phyloP scores from a whole-genome alignment of 1,140 invertebrate genomes.

The Tetragnatha versicolor region DNA sequence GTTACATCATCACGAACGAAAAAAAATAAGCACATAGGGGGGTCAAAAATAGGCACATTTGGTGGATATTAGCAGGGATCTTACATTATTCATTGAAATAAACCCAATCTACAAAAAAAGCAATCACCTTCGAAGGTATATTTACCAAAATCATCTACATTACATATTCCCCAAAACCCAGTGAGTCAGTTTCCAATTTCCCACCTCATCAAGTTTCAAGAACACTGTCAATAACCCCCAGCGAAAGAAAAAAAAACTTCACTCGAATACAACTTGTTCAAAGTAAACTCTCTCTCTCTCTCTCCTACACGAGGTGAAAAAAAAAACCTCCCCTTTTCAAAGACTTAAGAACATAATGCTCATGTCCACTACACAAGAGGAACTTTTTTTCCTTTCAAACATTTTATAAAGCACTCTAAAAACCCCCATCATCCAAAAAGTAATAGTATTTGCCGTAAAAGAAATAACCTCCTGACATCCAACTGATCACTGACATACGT shows the following conservation, averaged over 20 bases:
- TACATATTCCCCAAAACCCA: no score
- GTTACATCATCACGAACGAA: no score
- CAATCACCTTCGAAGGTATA: no score
- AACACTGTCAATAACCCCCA: not conserved
- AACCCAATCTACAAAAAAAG: no score
- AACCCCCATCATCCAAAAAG: constrained; percentile 39
- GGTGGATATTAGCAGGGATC: no score
- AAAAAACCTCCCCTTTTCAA: constrained; percentile 2
- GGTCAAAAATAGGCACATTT: no score
- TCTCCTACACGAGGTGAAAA: not conserved
- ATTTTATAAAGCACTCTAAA: constrained; percentile 34
- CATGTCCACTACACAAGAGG: constrained; percentile 4
- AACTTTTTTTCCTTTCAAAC: not conserved
- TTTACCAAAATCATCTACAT: no score
- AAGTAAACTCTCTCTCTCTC: not conserved
- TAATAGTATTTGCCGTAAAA: constrained; percentile 51
- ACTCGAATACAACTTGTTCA: not conserved
- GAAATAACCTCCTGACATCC: constrained; percentile 49
- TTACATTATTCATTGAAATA: no score
- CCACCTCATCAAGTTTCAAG: no score
- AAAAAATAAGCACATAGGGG: no score
- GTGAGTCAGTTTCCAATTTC: no score
- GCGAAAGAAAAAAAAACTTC: not conserved
- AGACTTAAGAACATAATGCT: constrained; percentile 39
- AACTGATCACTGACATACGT: constrained; percentile 43